Conservation (phyloP, 2,888 invertebrate species). For the Aphodius sticticus region DNA sequence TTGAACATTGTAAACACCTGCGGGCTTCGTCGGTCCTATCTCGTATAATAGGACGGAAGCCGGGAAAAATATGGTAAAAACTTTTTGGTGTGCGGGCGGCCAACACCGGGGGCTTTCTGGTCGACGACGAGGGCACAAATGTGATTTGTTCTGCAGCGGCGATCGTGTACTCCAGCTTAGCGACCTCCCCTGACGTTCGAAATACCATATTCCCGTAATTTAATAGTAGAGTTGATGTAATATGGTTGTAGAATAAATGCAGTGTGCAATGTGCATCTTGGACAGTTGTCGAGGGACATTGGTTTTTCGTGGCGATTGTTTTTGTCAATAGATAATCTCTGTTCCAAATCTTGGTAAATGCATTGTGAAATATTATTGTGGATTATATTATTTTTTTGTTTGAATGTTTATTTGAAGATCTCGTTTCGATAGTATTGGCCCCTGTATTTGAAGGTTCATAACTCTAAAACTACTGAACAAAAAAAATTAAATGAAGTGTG, state of each 20-base stretch:
- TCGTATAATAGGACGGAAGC: background rate
- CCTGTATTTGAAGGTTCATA: too few species aligned
- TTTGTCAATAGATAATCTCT: too few species aligned
- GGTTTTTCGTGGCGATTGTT: too few species aligned
- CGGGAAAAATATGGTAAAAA: background rate
- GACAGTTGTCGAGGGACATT: background rate
- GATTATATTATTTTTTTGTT: too few species aligned
- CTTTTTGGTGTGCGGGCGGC: background rate
- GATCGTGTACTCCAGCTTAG: background rate
- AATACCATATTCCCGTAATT: background rate
- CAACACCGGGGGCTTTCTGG: background rate
- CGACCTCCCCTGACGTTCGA: background rate
- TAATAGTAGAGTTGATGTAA: background rate
- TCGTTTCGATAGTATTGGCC: too few species aligned
- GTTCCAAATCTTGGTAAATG: too few species aligned
- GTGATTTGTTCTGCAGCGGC: background rate
- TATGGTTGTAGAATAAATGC: background rate
- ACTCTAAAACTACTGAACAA: too few species aligned
- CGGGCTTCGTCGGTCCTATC: background rate
- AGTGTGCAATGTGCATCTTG: background rate
- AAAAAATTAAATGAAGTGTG: too few species aligned
- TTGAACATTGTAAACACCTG: conserved; percentile 4
- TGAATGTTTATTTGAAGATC: too few species aligned
- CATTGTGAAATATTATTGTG: too few species aligned
- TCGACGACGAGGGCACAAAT: background rate